A percentile compares a stretch with the other conserved stretches of the same genome.
Evolutionary conservation across 1,140 invertebrate species (phyloP).

Genomic region (Goniozus legneri): DNA sequence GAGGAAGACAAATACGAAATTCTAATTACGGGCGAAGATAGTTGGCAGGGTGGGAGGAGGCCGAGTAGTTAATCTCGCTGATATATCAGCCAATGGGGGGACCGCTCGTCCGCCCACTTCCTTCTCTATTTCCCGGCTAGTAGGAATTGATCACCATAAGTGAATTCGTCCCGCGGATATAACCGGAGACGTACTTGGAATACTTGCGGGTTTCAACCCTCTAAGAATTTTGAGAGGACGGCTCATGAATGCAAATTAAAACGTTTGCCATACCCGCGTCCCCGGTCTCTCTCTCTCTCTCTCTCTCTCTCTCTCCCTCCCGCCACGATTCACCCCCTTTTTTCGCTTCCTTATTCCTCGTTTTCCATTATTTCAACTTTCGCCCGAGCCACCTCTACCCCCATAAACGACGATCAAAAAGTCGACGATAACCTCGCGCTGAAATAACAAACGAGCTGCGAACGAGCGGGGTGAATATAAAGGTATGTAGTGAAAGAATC

Average conservation of each 20-base stretch:
- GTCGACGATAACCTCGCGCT: conserved; percentile 16
- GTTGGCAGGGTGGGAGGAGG: too few species aligned
- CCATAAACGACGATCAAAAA: conserved; percentile 14
- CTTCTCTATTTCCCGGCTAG: conserved; percentile 13
- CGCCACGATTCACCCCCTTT: conserved; percentile 22
- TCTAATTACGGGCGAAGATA: too few species aligned
- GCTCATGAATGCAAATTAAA: conserved; percentile 50
- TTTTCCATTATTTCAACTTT: neutral
- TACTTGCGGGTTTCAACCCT: conserved; percentile 27
- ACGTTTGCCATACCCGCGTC: conserved; percentile 32
- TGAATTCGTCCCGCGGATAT: conserved; percentile 28
- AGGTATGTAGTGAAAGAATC: too few species aligned
- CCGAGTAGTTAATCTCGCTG: too few species aligned
- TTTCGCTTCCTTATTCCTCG: conserved; percentile 19
- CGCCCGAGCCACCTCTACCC: too few species aligned
- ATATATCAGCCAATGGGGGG: too few species aligned
- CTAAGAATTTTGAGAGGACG: conserved; percentile 40
- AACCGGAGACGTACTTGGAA: conserved; percentile 28
- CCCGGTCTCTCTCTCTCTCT: too few species aligned
- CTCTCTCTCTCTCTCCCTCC: conserved; percentile 12
- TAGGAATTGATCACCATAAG: conserved; percentile 29
- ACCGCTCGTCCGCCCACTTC: too few species aligned
- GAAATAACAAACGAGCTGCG: conserved; percentile 10
- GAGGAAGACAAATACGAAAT: too few species aligned
- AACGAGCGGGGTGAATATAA: too few species aligned